Conservation (phyloP, 2,888 invertebrate genomes). For the Macrophya alboannulata region DNA sequence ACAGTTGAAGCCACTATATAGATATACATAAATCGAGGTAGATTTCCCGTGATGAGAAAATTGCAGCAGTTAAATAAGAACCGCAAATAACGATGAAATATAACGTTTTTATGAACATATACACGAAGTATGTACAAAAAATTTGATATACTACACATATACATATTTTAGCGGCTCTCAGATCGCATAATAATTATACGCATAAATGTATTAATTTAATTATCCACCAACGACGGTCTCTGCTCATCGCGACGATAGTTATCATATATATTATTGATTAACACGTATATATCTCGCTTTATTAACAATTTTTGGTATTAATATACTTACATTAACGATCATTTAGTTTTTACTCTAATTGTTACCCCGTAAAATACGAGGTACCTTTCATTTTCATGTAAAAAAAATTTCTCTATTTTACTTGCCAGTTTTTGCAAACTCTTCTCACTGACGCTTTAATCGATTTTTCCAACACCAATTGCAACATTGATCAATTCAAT, state of each 20-base stretch:
- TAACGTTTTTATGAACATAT: background rate
- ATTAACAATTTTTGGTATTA: background rate
- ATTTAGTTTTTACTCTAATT: background rate
- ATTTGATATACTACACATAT: background rate
- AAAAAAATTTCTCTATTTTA: background rate
- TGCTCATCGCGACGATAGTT: constrained; percentile 4
- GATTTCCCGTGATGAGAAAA: constrained; percentile 5
- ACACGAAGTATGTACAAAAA: background rate
- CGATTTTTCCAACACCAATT: background rate
- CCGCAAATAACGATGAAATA: background rate
- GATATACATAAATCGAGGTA: background rate
- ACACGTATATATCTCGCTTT: constrained; percentile 13
- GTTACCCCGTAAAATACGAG: background rate
- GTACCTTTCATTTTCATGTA: background rate
- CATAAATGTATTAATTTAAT: constrained; percentile 1
- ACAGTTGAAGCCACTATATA: background rate
- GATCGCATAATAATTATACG: background rate
- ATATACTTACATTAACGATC: background rate
- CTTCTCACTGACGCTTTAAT: background rate
- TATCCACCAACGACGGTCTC: no score
- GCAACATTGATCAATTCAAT: constrained; percentile 9
- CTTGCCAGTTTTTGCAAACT: background rate
- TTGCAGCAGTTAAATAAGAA: background rate
- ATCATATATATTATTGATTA: background rate
- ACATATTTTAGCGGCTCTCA: background rate